phyloP scores from a whole-genome alignment of 1,140 invertebrate genomes.

The Trypoxylus dichotomus region DNA sequence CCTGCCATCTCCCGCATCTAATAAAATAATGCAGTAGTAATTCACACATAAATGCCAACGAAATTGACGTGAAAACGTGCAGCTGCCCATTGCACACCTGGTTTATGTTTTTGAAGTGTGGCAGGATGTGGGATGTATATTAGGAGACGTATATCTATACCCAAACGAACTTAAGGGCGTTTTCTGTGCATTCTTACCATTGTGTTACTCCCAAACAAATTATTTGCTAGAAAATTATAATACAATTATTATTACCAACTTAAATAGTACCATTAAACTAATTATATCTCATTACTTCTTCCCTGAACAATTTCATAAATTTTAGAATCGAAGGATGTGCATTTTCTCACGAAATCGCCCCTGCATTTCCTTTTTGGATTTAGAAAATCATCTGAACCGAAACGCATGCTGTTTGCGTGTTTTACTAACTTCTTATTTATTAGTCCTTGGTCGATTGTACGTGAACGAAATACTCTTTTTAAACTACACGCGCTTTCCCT shows the following conservation, averaged over 20 bases:
- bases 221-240: too few species aligned
- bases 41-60: not conserved
- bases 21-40: too few species aligned
- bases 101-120: not conserved
- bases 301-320: not conserved
- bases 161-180: not conserved
- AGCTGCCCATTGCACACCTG: not conserved
- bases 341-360: not conserved
- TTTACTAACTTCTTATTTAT: not conserved
- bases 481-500: not conserved
- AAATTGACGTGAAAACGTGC: not conserved
- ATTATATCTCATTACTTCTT: not conserved
- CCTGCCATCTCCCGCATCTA: too few species aligned
- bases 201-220: not conserved
- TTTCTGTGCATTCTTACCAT: not conserved
- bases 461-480: not conserved
- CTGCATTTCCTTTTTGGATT: not conserved
- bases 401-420: not conserved
- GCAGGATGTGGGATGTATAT: not conserved
- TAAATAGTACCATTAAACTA: not conserved
- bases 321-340: not conserved
- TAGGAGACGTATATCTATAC: not conserved
- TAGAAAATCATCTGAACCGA: conserved; percentile 6
- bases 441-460: not conserved
- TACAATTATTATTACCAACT: not conserved